Evolutionary conservation across 2,113 vertebrate genomes (phyloP).

Genomic region (Thryonomys swinderianus): DNA sequence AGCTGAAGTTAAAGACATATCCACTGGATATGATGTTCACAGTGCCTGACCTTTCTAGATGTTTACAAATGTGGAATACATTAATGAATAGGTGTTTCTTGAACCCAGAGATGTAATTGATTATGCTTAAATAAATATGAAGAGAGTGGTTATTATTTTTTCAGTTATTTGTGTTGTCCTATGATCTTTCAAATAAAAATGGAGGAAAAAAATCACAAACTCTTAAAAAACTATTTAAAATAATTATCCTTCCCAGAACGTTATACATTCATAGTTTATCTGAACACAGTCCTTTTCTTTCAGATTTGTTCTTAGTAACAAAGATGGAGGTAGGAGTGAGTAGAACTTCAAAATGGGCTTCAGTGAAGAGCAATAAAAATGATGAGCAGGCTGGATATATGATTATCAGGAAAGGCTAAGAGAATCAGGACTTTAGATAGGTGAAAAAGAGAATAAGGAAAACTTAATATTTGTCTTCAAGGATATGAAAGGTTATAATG

Average conservation of each 20-base stretch:
- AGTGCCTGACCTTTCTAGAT: background rate
- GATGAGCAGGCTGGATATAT: slow-evolving; percentile 63
- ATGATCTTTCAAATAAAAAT: slow-evolving; percentile 12
- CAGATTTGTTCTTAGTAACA: slow-evolving; percentile 22
- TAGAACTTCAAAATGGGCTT: slow-evolving; percentile 62
- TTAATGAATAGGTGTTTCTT: background rate
- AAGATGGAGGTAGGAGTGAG: background rate
- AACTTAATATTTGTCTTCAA: slow-evolving; percentile 66
- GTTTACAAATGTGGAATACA: background rate
- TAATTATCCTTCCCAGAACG: background rate
- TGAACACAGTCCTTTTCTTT: background rate
- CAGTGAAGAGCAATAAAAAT: slow-evolving; percentile 73
- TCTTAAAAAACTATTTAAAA: slow-evolving; percentile 40
- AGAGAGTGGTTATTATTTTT: slow-evolving; percentile 23
- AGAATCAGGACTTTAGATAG: slow-evolving; percentile 33
- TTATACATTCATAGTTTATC: background rate
- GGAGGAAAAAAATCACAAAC: background rate
- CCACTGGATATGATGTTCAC: background rate
- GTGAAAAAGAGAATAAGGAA: slow-evolving; percentile 57
- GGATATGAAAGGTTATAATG: slow-evolving; percentile 68
- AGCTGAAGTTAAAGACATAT: background rate
- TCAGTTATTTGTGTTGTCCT: background rate
- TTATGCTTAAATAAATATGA: slow-evolving; percentile 15
- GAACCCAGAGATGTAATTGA: background rate
- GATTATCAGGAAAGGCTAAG: slow-evolving; percentile 63